Evolutionary conservation across 53 echinoderm and acorn worm genomes (phyloP).

Genomic region (Stichopus horrens): DNA sequence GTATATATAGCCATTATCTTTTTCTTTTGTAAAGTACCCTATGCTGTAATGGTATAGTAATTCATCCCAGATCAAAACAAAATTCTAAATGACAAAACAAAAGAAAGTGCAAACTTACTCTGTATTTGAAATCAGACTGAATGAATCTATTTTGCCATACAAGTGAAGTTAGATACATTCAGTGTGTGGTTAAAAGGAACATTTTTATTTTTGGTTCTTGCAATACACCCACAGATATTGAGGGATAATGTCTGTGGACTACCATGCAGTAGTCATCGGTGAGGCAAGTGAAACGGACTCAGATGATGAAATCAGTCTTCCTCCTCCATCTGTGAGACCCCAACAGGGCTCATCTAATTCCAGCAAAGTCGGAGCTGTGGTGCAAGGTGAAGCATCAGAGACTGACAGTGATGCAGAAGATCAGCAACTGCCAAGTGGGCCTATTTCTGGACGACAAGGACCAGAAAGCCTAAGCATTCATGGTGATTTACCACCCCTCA

Average conservation of each 20-base stretch:
- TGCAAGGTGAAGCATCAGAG: slow-evolving; percentile 89
- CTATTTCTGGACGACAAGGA: slow-evolving; percentile 15
- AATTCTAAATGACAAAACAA: no score
- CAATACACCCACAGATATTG: no score
- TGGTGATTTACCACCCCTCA: slow-evolving; percentile 65
- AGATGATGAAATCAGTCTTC: slow-evolving; percentile 64
- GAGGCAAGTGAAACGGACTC: slow-evolving; percentile 88
- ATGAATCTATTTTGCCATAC: no score
- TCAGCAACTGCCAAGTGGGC: neutral
- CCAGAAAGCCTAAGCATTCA: slow-evolving; percentile 48
- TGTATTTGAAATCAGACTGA: no score
- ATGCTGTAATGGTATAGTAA: no score
- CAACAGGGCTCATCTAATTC: slow-evolving; percentile 32
- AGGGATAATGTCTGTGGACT: neutral
- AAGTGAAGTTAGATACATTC: no score
- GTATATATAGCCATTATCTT: no score
- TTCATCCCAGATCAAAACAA: no score
- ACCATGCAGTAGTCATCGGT: slow-evolving; percentile 58
- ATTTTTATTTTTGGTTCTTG: no score
- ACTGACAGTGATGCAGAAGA: slow-evolving; percentile 83
- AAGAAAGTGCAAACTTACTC: no score
- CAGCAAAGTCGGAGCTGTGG: slow-evolving; percentile 61
- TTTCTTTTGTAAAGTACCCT: no score
- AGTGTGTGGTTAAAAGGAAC: no score
- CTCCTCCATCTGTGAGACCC: slow-evolving; percentile 1